Conservation (phyloP, 2,888 invertebrate species). For the Dendrolimus houi region DNA sequence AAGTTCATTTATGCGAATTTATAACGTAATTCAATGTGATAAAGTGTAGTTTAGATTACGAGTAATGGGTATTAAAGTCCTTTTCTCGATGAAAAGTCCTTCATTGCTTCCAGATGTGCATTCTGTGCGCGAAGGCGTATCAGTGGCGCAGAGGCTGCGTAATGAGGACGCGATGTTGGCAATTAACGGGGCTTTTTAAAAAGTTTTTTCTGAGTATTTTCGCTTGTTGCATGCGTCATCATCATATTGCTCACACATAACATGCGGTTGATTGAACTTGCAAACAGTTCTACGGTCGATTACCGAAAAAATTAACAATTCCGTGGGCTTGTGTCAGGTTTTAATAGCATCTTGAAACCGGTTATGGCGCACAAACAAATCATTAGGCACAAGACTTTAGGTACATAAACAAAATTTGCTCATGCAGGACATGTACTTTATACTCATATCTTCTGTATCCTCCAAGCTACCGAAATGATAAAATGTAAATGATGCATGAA, state of each 20-base stretch:
- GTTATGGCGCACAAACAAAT: too few species aligned
- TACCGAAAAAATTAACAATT: not conserved
- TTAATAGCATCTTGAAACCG: too few species aligned
- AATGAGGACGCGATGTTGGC: constrained; percentile 54
- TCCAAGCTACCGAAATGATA: too few species aligned
- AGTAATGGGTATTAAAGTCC: constrained; percentile 5
- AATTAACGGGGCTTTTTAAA: constrained; percentile 50
- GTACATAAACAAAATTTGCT: too few species aligned
- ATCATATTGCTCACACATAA: not conserved
- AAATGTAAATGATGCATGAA: too few species aligned
- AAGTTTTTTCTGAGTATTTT: constrained; percentile 26
- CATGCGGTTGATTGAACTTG: not conserved
- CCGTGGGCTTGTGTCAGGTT: not conserved
- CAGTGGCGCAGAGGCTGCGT: constrained; percentile 47
- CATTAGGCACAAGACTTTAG: too few species aligned
- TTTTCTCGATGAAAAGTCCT: constrained; percentile 10
- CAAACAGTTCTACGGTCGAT: not conserved
- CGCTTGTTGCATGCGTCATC: constrained; percentile 6
- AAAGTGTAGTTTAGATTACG: constrained; percentile 20
- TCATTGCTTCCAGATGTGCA: constrained; percentile 74
- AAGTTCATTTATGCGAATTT: constrained; percentile 7
- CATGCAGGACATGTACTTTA: too few species aligned
- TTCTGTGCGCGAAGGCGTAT: constrained; percentile 58
- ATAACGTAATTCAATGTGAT: not conserved
- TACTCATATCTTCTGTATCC: too few species aligned